A percentile compares a stretch with the other conserved stretches of the same genome.
Conservation (phyloP, 64 coral and sea anemone species). For the Dendrophyllia cribrosa region DNA sequence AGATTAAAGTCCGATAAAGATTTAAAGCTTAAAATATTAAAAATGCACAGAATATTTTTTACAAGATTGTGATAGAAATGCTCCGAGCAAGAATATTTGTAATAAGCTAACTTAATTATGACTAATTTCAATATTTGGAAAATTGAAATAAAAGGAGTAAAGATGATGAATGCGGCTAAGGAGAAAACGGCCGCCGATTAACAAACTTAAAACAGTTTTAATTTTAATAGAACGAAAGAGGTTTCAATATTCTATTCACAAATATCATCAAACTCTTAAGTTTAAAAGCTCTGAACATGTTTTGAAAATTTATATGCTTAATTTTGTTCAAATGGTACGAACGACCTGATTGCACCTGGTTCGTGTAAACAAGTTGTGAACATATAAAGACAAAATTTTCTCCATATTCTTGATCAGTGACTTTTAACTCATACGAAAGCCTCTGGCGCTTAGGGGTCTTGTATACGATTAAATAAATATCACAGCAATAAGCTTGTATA, state of each 20-base stretch:
- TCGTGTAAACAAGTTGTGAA: constrained; percentile 1
- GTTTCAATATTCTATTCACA: neutral
- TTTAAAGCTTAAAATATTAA: constrained; percentile 6
- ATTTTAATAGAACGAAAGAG: neutral
- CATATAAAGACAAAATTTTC: neutral
- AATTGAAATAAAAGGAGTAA: neutral
- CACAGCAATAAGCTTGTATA: constrained; percentile 26
- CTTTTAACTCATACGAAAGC: neutral
- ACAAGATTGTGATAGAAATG: neutral
- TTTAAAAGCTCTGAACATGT: neutral
- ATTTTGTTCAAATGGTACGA: neutral
- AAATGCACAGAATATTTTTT: neutral
- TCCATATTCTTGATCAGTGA: neutral
- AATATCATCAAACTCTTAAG: too few species aligned
- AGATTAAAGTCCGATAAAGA: constrained; percentile 15
- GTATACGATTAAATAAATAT: constrained; percentile 41
- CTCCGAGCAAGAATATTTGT: neutral
- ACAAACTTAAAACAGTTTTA: neutral
- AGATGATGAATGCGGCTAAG: neutral
- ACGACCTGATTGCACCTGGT: neutral
- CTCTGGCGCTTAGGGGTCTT: neutral
- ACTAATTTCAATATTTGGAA: constrained; percentile 5
- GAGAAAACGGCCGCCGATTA: neutral
- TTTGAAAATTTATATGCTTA: neutral
- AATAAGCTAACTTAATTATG: neutral